phyloP scores from a whole-genome alignment of 1,140 invertebrate species.

The Drosophila sucinea region DNA sequence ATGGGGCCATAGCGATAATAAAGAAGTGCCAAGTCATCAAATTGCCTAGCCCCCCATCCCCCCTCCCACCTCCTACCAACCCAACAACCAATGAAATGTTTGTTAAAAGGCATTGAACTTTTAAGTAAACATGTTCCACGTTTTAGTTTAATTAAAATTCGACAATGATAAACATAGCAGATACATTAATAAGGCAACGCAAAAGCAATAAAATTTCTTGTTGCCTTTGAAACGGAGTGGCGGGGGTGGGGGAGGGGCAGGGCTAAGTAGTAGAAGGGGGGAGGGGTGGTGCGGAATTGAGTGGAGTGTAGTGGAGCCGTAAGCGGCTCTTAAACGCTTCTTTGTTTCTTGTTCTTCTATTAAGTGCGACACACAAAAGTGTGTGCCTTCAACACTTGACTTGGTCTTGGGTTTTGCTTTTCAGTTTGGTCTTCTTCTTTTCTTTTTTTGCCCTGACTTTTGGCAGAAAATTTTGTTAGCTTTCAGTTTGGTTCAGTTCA shows the following conservation, averaged over 20 bases:
- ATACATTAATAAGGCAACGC: slow-evolving; percentile 68
- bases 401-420: slow-evolving; percentile 11
- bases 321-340: slow-evolving; percentile 43
- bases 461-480: slow-evolving; percentile 12
- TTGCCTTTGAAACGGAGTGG: neutral
- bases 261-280: neutral
- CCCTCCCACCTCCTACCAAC: neutral
- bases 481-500: slow-evolving; percentile 41
- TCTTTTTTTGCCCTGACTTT: slow-evolving; percentile 45
- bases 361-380: slow-evolving; percentile 48
- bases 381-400: slow-evolving; percentile 56
- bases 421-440: neutral
- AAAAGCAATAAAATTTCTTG: slow-evolving; percentile 58
- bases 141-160: slow-evolving; percentile 73
- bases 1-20: neutral
- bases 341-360: slow-evolving; percentile 40
- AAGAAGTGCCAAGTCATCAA: slow-evolving; percentile 9
- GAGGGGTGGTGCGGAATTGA: neutral
- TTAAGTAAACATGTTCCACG: slow-evolving; percentile 45
- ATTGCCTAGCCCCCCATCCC: neutral
- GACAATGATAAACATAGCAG: slow-evolving; percentile 76
- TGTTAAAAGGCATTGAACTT: slow-evolving; percentile 43
- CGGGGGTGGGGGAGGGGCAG: neutral
- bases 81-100: neutral
- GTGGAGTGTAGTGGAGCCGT: slow-evolving; percentile 4